A percentile compares a stretch with the other conserved stretches of the same genome.
Conservation (phyloP, 2,113 vertebrate genomes). For the Gopherus evgoodei region DNA sequence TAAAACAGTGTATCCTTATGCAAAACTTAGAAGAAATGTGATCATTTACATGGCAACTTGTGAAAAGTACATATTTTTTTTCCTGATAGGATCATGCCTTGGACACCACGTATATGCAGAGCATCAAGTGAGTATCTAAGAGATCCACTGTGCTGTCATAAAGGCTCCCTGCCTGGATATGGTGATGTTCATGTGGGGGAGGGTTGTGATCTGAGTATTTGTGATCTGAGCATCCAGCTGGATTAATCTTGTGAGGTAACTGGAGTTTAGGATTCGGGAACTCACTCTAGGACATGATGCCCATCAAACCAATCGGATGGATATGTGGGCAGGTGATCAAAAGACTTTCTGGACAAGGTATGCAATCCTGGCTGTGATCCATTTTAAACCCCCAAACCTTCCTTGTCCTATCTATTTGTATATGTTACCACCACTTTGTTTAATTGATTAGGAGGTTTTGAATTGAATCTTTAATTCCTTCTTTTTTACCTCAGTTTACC, state of each 20-base stretch:
- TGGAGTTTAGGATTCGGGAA: neutral
- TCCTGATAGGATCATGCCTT: neutral
- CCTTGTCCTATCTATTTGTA: neutral
- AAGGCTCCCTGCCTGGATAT: slow-evolving; percentile 9
- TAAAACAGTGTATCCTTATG: neutral
- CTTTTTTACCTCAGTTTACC: slow-evolving; percentile 49
- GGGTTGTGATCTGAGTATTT: neutral
- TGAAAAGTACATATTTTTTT: neutral
- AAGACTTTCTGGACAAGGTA: slow-evolving; percentile 68
- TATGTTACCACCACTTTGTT: neutral
- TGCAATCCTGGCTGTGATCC: neutral
- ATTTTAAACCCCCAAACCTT: neutral
- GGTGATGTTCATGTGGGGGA: neutral
- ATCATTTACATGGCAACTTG: neutral
- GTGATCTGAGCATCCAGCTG: neutral
- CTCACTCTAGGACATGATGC: neutral
- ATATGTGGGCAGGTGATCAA: slow-evolving; percentile 66
- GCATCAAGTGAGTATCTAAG: slow-evolving; percentile 7
- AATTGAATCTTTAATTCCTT: neutral
- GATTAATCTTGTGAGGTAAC: neutral
- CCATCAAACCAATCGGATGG: slow-evolving; percentile 55
- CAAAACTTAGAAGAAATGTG: neutral
- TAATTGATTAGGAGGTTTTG: neutral
- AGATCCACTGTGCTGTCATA: slow-evolving; percentile 61
- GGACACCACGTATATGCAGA: neutral